Evolutionary conservation across 2,113 vertebrate genomes (phyloP), one percentile per base, ranked within the genome.

Genomic region (Protobothrops flavoviridis): DNA sequence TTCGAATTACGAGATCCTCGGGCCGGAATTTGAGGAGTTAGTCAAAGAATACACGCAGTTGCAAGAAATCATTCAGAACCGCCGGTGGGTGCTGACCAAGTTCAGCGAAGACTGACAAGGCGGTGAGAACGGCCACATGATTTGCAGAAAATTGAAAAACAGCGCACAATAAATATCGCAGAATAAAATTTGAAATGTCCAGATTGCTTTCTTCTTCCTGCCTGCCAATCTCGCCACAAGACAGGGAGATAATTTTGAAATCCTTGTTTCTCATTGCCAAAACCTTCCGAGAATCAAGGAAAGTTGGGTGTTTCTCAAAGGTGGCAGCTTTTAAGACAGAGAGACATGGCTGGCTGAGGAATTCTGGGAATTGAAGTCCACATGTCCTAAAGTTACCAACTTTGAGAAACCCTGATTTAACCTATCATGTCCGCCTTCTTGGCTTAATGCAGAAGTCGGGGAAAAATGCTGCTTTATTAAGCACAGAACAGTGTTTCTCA

Each of bases 21-120:
- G 97, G 29, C 95, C 97, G 3, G 96, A 97, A 21, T 98, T 98
- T 92, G 97, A 97, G 89, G 94, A 59, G 24, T 94, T 97, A 91
- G 97, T 97, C 6, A 95, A 96, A 59, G 97, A 97, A 87, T 97
- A 98, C 59, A 95, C 95, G 4, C 93, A 89, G 2, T 96, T 98
- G 45, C 95, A 94, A 89, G 96, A 96, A 93, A 92, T 94, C 4
- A 85, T 90, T 1, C 95, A 97, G 45, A 96, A 97, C 91, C 95
- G 95, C 52, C 96, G 93, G 15, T 97, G 97, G 97, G 96, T 95
- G 20, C 96, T 98, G 57, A 96, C 92, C 45, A 97, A 97, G 88
- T 95, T 97, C 52, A 96, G 26, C 93, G 97, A 97, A 87, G 13
- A 90, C 52, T 93, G 87, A 89, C 13, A 2, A 3, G 15, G 20